phyloP scores from a whole-genome alignment of 30 jellyfish, hydroid and myxozoan genomes.

The Rhopilema esculentum region DNA sequence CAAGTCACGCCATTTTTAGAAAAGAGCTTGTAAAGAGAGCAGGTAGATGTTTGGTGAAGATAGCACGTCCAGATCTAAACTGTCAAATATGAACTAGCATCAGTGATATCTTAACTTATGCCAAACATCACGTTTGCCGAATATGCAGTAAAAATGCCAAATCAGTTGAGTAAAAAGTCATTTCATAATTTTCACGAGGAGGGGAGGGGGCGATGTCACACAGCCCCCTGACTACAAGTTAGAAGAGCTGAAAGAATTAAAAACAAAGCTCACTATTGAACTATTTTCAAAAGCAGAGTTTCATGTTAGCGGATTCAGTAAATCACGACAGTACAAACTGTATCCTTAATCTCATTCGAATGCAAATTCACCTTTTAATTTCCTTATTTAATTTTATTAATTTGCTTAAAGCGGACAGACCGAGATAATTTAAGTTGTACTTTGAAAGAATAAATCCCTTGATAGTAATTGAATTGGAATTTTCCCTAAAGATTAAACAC shows the following conservation, averaged over 20 bases:
- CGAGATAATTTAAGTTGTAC: slow-evolving; percentile 62
- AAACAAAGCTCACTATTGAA: not conserved
- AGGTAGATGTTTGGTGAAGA: too few species aligned
- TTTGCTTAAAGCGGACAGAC: slow-evolving; percentile 65
- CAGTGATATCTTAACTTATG: too few species aligned
- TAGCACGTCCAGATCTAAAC: too few species aligned
- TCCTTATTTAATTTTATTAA: slow-evolving; percentile 73
- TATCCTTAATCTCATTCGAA: slow-evolving; percentile 36
- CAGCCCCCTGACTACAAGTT: not conserved
- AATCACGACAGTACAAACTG: slow-evolving; percentile 58
- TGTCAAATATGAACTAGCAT: too few species aligned
- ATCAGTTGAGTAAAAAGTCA: too few species aligned
- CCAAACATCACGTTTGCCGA: too few species aligned
- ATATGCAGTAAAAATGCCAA: too few species aligned
- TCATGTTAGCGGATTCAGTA: slow-evolving; percentile 29
- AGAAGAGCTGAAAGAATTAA: not conserved
- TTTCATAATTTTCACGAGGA: too few species aligned
- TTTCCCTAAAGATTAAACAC: slow-evolving; percentile 50
- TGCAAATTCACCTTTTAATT: slow-evolving; percentile 75
- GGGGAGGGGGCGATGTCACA: too few species aligned
- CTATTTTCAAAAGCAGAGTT: not conserved
- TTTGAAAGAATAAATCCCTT: slow-evolving; percentile 66
- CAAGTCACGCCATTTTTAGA: too few species aligned
- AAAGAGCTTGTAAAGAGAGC: too few species aligned
- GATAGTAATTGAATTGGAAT: slow-evolving; percentile 49